Conservation (phyloP, 1,140 invertebrate genomes). For the Caenorhabditis inopinata region DNA sequence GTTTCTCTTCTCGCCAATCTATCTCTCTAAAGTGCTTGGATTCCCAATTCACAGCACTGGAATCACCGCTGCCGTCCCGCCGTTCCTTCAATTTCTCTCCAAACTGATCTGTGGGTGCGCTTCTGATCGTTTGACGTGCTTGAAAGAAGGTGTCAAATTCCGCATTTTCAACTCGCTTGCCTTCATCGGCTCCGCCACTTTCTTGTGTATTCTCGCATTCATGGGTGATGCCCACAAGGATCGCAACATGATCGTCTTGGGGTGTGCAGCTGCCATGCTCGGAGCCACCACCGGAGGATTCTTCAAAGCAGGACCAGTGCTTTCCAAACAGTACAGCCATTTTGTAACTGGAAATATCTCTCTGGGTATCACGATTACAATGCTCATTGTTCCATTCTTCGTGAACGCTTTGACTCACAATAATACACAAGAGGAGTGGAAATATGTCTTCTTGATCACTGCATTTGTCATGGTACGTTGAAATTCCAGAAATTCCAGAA, state of each 20-base stretch:
- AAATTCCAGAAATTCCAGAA: background rate
- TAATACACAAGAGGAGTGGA: constrained; percentile 61
- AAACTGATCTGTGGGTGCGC: constrained; percentile 56
- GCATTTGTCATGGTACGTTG: constrained; percentile 50
- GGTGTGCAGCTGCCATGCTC: constrained; percentile 56
- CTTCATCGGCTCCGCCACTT: constrained; percentile 56
- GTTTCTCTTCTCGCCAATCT: constrained; percentile 63
- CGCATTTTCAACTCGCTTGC: constrained; percentile 61
- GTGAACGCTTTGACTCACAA: constrained; percentile 56
- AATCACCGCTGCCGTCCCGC: constrained; percentile 63
- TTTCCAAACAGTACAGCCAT: constrained; percentile 64
- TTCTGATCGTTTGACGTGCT: constrained; percentile 51
- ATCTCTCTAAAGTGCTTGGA: constrained; percentile 55
- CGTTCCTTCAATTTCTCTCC: constrained; percentile 58
- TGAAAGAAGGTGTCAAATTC: constrained; percentile 64
- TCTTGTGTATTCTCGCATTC: constrained; percentile 58
- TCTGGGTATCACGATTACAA: constrained; percentile 61
- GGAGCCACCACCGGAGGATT: constrained; percentile 64
- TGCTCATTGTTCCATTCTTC: constrained; percentile 59
- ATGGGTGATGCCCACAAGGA: constrained; percentile 48
- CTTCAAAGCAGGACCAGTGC: constrained; percentile 63
- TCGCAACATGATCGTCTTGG: constrained; percentile 55
- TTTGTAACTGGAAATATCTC: constrained; percentile 64
- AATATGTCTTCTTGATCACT: constrained; percentile 55
- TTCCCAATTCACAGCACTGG: constrained; percentile 59